Evolutionary conservation across 2,888 invertebrate genomes (phyloP), one percentile per base, ranked within the genome.

Genomic region (Nasonia oneida): DNA sequence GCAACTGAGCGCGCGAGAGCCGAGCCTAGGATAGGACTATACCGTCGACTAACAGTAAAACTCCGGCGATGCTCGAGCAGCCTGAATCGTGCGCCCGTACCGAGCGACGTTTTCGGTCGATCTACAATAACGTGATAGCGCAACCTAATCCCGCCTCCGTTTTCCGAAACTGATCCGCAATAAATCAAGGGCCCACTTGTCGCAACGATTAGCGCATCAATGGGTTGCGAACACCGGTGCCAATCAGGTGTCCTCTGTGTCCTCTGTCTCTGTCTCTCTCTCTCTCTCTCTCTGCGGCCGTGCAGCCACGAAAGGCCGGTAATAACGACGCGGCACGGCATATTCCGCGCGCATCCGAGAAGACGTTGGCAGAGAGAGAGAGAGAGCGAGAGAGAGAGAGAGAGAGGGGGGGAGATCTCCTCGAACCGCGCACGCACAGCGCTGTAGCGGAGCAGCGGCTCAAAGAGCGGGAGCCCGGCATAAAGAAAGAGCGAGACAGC

Each of bases 11-110:
- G 57, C 57, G 29, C 50, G 53, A 76, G 50, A 81, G 47, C 50
- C 53, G 73, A 15, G 57, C 73, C 18, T 53, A 67, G 67, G 71
- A 53, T 29, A 57, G 47, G 33, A 33, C 47, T 18, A 33, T 5
- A 42, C 67, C 23, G 57, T 23, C 50, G 79, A 64, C 74, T 84
- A 84, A 84, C 84, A 79, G 84, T 84, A 84, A 78, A 79, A 74
- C 71, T 77, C 78, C 37, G 39, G 64, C 14, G 42, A 47, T 47
- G 67, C 61, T 67, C 70, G 29, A 12, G 42, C 61, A 47, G 64
- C 74, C 74, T 64, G 74, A 50, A 81, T 83, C 77, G 39, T 71
- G 47, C 29, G 29, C 29, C 29, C 1, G 29, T 29, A 29, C 29
- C 29, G 29, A 29, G 29, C 29, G 29, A 29, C 1, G 29, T 29